Evolutionary conservation across 2,797 vertebrate species (phyloP), one percentile per base, ranked within the genome.

Genomic region (Lates japonicus): DNA sequence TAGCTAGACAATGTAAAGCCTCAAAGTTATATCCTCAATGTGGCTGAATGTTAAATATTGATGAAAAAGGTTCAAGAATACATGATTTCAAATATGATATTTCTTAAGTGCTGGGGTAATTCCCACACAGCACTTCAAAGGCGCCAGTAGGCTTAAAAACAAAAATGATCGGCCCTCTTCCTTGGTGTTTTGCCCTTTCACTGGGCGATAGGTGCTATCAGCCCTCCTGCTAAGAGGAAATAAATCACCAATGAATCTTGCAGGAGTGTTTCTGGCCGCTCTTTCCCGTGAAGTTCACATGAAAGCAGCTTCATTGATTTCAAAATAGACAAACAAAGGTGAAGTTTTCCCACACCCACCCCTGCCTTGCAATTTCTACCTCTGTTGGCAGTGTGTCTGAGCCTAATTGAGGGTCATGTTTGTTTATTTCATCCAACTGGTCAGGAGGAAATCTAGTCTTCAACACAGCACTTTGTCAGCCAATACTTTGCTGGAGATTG

Each of bases 281-380:
- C 84, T 86, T 84, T 86, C 90, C 86, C 65, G 59, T 81, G 87
- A 90, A 92, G 90, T 90, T 90, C 88, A 90, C 80, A 94, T 92
- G 81, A 94, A 95, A 94, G 91, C 84, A 82, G 71, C 22, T 86
- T 71, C 90, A 95, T 95, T 91, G 95, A 95, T 95, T 94, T 90
- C 82, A 90, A 67, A 88, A 72, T n/a, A n/a, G 70, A 63, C 88
- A 87, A 80, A 88, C 69, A 90, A 94, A 91, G 90, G 74, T 76
- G 84, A 93, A 92, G 91, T 91, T 90, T 84, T 92, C 74, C 48
- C 42, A 61, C 83, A 82, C 82, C 76, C 70, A 76, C 79, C 85
- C 86, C 80, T n/a, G 59, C 74, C 70, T 59, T 33, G 4, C 22
- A 54, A 68, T 81, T 85, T 82, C 83, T 42, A 54, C 84, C 78